Percentiles rank a stretch among this genome's conserved stretches.
Evolutionary conservation across 2,113 vertebrate species (phyloP).

Genomic region (Sciurus niger): DNA sequence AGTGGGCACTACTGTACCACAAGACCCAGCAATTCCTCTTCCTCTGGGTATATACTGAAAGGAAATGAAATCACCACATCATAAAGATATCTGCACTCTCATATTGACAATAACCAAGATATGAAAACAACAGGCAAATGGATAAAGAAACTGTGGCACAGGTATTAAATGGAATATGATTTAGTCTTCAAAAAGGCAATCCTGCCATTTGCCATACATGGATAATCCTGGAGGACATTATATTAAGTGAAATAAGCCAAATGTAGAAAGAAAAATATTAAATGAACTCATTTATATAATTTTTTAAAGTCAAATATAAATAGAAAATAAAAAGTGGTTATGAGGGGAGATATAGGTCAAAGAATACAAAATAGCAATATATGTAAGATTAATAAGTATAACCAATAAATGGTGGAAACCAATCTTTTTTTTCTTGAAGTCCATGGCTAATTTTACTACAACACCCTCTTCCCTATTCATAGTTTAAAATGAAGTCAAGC

Average conservation of each 20-base stretch:
- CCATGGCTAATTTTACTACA: neutral
- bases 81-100: neutral
- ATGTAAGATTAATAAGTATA: neutral
- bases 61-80: neutral
- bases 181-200: neutral
- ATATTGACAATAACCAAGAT: neutral
- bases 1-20: neutral
- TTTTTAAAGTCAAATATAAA: neutral
- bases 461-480: neutral
- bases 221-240: neutral
- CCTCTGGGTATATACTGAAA: neutral
- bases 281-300: neutral
- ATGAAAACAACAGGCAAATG: neutral
- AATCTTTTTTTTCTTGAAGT: neutral
- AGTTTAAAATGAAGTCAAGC: constrained; percentile 36
- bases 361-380: neutral
- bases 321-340: neutral
- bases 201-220: neutral
- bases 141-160: neutral
- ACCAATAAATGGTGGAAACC: constrained; percentile 9
- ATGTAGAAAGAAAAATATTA: neutral
- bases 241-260: neutral
- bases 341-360: neutral
- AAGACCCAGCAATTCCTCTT: neutral
- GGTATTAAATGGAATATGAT: neutral